These are phyloP conservation scores for Clitarchus hookeri DNA, from an alignment of 2,888 invertebrate genomes.

Conservation along the genomic window DNA sequence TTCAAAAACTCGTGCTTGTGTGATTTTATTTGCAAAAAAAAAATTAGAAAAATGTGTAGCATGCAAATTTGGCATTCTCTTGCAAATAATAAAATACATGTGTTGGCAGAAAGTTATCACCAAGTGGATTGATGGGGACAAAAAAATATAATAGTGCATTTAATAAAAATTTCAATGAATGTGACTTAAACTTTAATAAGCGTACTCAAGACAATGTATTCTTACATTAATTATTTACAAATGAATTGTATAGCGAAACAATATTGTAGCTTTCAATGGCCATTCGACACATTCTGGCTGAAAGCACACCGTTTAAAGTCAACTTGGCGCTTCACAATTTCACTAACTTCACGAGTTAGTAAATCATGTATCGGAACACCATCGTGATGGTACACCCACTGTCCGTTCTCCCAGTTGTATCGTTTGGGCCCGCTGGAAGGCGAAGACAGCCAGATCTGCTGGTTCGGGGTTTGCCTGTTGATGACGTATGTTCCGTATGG, in stretches of 20 bases:
- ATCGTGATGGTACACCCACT: conserved; percentile 91
- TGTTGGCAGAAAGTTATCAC: neutral
- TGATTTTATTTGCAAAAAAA: no score
- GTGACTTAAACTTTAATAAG: neutral
- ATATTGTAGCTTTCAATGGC: conserved; percentile 43
- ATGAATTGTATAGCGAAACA: neutral
- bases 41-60: no score
- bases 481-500: conserved; percentile 90
- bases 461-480: conserved; percentile 95
- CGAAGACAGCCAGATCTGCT: conserved; percentile 98
- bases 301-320: conserved; percentile 66
- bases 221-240: neutral
- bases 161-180: neutral
- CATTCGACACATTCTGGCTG: conserved; percentile 15
- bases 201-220: neutral
- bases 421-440: conserved; percentile 90
- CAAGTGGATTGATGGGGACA: neutral
- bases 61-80: no score
- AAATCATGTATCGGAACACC: conserved; percentile 78
- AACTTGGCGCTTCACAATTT: conserved; percentile 63
- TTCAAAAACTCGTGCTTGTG: no score
- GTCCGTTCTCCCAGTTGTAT: conserved; percentile 76
- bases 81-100: no score
- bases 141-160: no score
- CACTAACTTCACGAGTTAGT: conserved; percentile 79